Conservation (phyloP, 2,888 invertebrate genomes). For the Thelaira solivaga region DNA sequence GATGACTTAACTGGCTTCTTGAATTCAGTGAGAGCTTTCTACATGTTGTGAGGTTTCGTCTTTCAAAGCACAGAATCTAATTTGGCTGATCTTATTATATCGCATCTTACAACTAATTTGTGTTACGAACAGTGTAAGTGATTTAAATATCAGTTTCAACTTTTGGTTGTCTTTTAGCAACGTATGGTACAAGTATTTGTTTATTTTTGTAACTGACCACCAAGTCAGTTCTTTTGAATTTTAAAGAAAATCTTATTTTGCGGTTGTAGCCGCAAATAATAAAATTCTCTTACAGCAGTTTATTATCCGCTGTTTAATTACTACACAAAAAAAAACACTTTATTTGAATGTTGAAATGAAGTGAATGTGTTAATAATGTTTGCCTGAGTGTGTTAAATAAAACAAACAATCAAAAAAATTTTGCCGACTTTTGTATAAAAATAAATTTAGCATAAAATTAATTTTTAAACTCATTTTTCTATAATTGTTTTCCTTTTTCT, state of each 20-base stretch:
- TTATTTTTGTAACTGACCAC: constrained; percentile 57
- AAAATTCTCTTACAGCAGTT: neutral
- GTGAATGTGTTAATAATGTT: neutral
- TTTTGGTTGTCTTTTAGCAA: too few species aligned
- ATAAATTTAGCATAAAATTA: constrained; percentile 50
- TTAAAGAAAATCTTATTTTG: constrained; percentile 48
- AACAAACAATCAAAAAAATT: too few species aligned
- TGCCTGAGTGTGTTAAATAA: constrained; percentile 1
- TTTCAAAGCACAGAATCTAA: too few species aligned
- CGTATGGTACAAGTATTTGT: too few species aligned
- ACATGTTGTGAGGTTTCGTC: too few species aligned
- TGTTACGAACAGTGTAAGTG: too few species aligned
- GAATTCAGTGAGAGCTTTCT: too few species aligned
- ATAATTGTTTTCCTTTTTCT: neutral
- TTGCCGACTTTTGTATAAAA: constrained; percentile 49
- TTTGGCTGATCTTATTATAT: too few species aligned
- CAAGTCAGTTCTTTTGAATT: constrained; percentile 56
- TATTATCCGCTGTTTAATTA: constrained; percentile 35
- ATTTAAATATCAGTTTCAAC: too few species aligned
- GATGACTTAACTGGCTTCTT: too few species aligned
- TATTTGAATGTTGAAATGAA: constrained; percentile 8
- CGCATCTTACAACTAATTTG: too few species aligned
- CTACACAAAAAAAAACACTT: constrained; percentile 12
- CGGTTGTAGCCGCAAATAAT: constrained; percentile 24
- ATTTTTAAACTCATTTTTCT: too few species aligned